Evolutionary conservation across 1,140 invertebrate genomes (phyloP).

Genomic region (Colletes latitarsis): DNA sequence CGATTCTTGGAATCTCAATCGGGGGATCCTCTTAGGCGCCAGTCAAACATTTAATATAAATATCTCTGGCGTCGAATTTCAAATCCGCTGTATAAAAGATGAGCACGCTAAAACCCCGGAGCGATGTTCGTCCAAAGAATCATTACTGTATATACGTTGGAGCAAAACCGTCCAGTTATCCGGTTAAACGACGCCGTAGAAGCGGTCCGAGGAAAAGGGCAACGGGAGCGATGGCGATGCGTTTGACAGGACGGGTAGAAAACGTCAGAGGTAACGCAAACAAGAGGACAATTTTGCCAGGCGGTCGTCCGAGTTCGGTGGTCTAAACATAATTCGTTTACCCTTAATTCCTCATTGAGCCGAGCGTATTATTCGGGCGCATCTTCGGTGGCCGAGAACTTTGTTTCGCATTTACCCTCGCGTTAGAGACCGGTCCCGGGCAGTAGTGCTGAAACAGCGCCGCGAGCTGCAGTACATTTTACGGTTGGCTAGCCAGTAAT

Average conservation of each 20-base stretch:
- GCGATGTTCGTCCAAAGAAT: too few relatives aligned
- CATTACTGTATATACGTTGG: too few relatives aligned
- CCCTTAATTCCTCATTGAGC: constrained; percentile 59
- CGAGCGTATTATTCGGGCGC: constrained; percentile 50
- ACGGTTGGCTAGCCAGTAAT: constrained; percentile 65
- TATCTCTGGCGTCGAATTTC: too few relatives aligned
- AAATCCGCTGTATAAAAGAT: too few relatives aligned
- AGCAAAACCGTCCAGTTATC: too few relatives aligned
- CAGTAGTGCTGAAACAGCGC: constrained; percentile 36
- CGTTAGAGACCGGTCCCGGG: neutral
- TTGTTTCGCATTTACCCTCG: constrained; percentile 41
- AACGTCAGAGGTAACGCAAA: constrained; percentile 37
- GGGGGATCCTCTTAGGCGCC: too few relatives aligned
- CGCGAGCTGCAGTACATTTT: constrained; percentile 61
- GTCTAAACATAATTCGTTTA: constrained; percentile 54
- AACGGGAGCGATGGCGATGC: too few relatives aligned
- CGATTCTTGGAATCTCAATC: too few relatives aligned
- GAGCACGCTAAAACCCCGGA: too few relatives aligned
- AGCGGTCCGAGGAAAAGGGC: too few relatives aligned
- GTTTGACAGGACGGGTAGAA: neutral
- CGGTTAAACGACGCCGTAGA: too few relatives aligned
- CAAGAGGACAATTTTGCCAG: constrained; percentile 46
- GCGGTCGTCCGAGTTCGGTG: neutral
- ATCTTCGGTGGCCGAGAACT: constrained; percentile 29
- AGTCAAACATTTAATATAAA: too few relatives aligned